phyloP scores from a whole-genome alignment of 2,113 vertebrate species.

The Microtus oregoni region DNA sequence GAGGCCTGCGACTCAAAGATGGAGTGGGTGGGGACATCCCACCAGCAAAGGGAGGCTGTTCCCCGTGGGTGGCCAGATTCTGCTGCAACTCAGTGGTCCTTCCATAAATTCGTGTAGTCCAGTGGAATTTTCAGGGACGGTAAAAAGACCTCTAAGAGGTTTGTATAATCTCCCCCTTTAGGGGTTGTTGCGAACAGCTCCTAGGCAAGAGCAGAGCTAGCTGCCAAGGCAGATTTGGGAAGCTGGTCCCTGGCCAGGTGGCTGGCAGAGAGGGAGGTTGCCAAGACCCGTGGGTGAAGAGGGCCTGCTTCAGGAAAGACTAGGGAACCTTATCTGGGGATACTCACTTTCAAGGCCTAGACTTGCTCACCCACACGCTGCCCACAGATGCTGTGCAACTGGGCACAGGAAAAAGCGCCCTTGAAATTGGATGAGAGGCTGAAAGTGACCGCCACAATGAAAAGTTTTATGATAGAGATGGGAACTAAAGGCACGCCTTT shows the following conservation, averaged over 20 bases:
- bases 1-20: neutral
- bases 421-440: slow-evolving; percentile 34
- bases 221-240: slow-evolving; percentile 61
- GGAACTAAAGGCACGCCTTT: slow-evolving; percentile 57
- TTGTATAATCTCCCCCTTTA: slow-evolving; percentile 13
- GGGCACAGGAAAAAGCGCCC: neutral
- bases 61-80: neutral
- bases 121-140: neutral
- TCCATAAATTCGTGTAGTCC: neutral
- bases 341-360: neutral
- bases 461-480: slow-evolving; percentile 6
- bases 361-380: neutral
- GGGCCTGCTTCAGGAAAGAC: slow-evolving; percentile 30
- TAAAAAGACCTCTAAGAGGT: slow-evolving; percentile 12
- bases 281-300: slow-evolving; percentile 43
- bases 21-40: neutral
- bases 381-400: neutral
- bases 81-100: neutral
- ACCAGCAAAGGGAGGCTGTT: neutral
- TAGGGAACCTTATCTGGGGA: slow-evolving; percentile 11
- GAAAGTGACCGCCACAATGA: neutral
- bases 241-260: slow-evolving; percentile 46
- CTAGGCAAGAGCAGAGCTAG: neutral
- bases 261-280: neutral
- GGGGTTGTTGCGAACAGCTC: neutral